Evolutionary conservation across 2,113 vertebrate genomes (phyloP).

Genomic region (Noturus placidus): DNA sequence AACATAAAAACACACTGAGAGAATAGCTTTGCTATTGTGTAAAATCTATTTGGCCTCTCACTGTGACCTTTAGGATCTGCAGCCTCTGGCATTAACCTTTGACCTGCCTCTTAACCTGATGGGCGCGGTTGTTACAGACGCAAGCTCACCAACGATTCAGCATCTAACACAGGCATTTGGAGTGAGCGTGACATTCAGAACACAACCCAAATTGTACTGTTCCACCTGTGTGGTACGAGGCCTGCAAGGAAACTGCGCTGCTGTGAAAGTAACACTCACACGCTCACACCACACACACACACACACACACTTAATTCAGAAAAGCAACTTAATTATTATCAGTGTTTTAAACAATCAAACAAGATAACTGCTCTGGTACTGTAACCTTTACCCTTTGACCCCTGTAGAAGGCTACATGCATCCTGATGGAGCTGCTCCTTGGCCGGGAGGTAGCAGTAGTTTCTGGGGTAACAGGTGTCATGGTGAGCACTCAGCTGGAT

Average conservation of each 20-base stretch:
- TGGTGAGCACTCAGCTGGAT: constrained; percentile 76
- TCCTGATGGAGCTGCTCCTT: constrained; percentile 75
- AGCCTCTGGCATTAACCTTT: constrained; percentile 75
- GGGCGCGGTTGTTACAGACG: constrained; percentile 69
- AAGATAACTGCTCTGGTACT: background rate
- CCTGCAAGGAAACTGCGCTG: constrained; percentile 68
- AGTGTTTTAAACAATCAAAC: background rate
- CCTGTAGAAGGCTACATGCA: constrained; percentile 71
- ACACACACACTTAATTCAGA: background rate
- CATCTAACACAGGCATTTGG: constrained; percentile 74
- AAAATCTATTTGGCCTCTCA: background rate
- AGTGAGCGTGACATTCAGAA: constrained; percentile 73
- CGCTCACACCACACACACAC: no score
- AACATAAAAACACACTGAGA: background rate
- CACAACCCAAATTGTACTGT: constrained; percentile 69
- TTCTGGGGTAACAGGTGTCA: constrained; percentile 44
- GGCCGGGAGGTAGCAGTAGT: constrained; percentile 62
- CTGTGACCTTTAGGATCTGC: constrained; percentile 68
- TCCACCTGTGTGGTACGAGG: constrained; percentile 74
- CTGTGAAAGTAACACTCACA: constrained; percentile 67
- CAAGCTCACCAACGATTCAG: constrained; percentile 72
- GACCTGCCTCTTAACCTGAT: constrained; percentile 72
- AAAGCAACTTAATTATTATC: background rate
- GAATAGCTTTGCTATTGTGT: background rate
- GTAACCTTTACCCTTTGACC: constrained; percentile 5